Evolutionary conservation across 2,797 vertebrate genomes (phyloP), one percentile per base, ranked within the genome.

Genomic region (Cyclura pinguis): DNA sequence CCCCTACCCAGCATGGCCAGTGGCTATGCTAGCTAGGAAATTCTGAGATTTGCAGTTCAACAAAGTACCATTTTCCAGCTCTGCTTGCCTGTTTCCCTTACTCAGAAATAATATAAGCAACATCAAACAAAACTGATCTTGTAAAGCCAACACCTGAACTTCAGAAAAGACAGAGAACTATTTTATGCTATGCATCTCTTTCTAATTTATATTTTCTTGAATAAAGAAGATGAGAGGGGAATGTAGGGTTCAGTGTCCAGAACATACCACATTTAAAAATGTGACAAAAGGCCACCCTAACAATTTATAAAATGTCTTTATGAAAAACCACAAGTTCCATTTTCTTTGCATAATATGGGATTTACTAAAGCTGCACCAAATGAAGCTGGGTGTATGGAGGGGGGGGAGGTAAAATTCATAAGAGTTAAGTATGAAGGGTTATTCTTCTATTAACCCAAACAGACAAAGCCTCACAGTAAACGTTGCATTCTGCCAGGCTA

Each of bases 401-500:
- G 52, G 35, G 38, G 27, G 93, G 92, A 38, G 13, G 7, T 20
- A 6, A 8, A 42, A 62, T 77, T 92, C 83, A 0, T 76, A 91
- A 90, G 12, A 81, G 85, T 76, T 93, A 57, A 84, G 89, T 92
- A 86, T 93, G 94, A 62, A 90, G 90, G 92, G 92, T 93, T 92
- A 62, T 92, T 92, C 87, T 86, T 47, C 90, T 92, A 88, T 93
- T 93, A 94, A 91, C 80, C 82, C 14, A 0, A 69, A 86, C 82
- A 92, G 72, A 95, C 94, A 95, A 95, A 96, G 95, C 88, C 88
- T 22, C 24, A 81, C 52, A 92, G 90, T 86, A 95, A 94, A 91
- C n/a, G 95, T 92, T 10, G 89, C 92, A 89, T 93, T 95, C 87
- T 94, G 88, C 90, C 82, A 2, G 14, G 92, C 81, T 35, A 85